Conservation (phyloP, 2,797 vertebrate genomes). For the Aphelocoma californica region DNA sequence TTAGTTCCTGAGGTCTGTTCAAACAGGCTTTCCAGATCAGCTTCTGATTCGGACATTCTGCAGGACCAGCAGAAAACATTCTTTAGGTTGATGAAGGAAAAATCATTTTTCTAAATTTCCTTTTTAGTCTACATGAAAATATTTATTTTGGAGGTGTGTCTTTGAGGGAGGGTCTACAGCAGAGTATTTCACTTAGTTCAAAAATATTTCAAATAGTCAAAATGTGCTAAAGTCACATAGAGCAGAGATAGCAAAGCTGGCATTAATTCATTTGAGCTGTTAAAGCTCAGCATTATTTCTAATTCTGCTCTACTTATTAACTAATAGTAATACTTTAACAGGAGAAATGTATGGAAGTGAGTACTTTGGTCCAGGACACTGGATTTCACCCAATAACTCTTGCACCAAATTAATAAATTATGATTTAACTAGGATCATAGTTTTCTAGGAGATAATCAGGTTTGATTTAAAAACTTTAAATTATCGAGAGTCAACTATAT, state of each 20-base stretch:
- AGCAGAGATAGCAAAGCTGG: neutral
- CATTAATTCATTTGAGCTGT: neutral
- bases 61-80: neutral
- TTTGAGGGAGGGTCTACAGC: neutral
- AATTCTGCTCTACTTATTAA: slow-evolving; percentile 30
- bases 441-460: slow-evolving; percentile 50
- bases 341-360: slow-evolving; percentile 5
- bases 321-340: slow-evolving; percentile 38
- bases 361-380: slow-evolving; percentile 33
- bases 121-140: neutral
- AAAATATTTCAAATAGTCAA: neutral
- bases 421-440: slow-evolving; percentile 35
- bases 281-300: slow-evolving; percentile 10
- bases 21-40: neutral
- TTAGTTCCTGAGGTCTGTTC: neutral
- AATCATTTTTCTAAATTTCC: neutral
- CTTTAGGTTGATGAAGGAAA: neutral
- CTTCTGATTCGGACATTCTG: neutral
- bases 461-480: slow-evolving; percentile 66
- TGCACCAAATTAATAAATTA: slow-evolving; percentile 51
- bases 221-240: neutral
- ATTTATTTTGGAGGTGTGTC: neutral
- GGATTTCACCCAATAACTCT: slow-evolving; percentile 55
- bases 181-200: neutral
- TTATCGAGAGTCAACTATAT: slow-evolving; percentile 43